Evolutionary conservation across 2,797 vertebrate genomes (phyloP), one percentile per base, ranked within the genome.

Genomic region (Acipenser ruthenus): DNA sequence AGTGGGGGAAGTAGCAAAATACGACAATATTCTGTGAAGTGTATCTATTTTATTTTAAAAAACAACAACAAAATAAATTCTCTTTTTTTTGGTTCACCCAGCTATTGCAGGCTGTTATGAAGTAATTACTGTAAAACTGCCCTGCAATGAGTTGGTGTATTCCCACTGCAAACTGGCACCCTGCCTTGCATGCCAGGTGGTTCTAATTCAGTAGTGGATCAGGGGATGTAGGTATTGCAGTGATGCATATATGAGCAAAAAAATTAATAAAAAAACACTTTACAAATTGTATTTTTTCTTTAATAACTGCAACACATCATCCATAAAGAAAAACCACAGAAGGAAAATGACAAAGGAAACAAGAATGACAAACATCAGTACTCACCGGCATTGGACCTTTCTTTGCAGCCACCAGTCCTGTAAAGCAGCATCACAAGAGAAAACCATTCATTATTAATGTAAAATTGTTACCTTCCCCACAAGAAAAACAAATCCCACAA

Each of bases 321-420:
- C 23, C 23, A 37, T 4, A 37, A 37, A 59, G 67, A 69, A 71
- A 60, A 65, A 66, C 15, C 48, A n/a, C 0, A 13, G 50, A 53
- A 50, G 71, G 61, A 70, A 49, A 73, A 62, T 68, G 63, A 49
- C 12, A 73, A 62, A 74, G 37, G 70, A 69, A 62, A 60, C 3
- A 56, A 63, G 48, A 10, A 67, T 72, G 63, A 69, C 12, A 73
- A 74, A 49, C 52, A 47, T 18, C 56, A 83, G 84, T 83, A 86
- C 95, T 97, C 89, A 98, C 96, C 94, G 95, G 93, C 92, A 97
- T 99, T 68, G 96, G 96, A 88, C 96, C 98, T 92, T 96, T 98
- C 91, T 97, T 98, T 78, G 95, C 90, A 83, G 94, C 93, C 62
- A 90, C 95, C 89, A 97, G 91, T 86, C 95, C 96, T 99, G 89